Evolutionary conservation across 2,888 invertebrate genomes (phyloP).

Genomic region (Heliconius aoede): DNA sequence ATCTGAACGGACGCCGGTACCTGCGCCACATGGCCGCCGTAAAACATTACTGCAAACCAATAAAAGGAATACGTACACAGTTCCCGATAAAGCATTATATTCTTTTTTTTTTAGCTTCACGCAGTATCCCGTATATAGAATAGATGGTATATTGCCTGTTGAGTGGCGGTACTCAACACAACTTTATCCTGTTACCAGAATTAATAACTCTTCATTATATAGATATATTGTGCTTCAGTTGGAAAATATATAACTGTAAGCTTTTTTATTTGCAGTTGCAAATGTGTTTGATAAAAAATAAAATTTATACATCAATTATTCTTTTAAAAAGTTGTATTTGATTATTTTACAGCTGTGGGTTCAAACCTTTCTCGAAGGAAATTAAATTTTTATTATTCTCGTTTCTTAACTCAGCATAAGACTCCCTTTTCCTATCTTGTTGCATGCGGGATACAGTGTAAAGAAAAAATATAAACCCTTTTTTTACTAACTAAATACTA

Average conservation of each 20-base stretch:
- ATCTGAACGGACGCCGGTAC: slow-evolving; percentile 27
- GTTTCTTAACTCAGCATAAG: too few relatives aligned
- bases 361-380: too few relatives aligned
- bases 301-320: too few relatives aligned
- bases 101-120: neutral
- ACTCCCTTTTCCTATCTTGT: too few relatives aligned
- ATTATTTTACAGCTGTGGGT: too few relatives aligned
- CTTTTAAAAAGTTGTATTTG: too few relatives aligned
- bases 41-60: slow-evolving; percentile 37
- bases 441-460: neutral
- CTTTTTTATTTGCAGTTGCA: too few relatives aligned
- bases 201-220: neutral
- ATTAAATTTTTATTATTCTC: too few relatives aligned
- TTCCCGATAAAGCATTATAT: slow-evolving; percentile 15
- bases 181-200: neutral
- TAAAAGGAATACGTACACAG: slow-evolving; percentile 25
- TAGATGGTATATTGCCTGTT: neutral
- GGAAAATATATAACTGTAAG: too few relatives aligned
- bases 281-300: too few relatives aligned
- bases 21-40: slow-evolving; percentile 38
- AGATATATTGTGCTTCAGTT: too few relatives aligned
- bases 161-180: neutral
- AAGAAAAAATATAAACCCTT: neutral
- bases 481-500: slow-evolving; percentile 26
- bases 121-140: neutral